Evolutionary conservation across 2,888 invertebrate genomes (phyloP), one percentile per base, ranked within the genome.

Genomic region (Rapana venosa): DNA sequence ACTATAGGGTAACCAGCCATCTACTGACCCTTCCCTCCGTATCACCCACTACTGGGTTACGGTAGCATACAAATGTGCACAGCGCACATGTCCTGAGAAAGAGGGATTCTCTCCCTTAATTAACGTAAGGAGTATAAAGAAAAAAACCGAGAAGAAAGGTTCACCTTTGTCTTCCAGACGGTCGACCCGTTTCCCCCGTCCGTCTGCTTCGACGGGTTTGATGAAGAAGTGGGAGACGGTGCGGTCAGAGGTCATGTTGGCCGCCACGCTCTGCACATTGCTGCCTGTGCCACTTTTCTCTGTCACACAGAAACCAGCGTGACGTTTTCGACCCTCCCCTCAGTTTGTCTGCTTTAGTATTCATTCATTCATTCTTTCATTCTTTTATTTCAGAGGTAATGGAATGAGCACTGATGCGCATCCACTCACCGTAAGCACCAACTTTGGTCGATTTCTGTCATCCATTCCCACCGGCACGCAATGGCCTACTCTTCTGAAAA

Each of bases 171-270:
- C 96, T 66, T 95, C 94, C 26, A 96, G 92, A 30, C 94, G 92
- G 74, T 94, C 94, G 20, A 92, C 90, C 35, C 93, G 91, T 8
- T 95, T 88, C 26, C 93, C 94, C 8, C 92, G 90, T 0, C 96
- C 96, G 32, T 94, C 94, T 77, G 94, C 93, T 88, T 94, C 95
- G 85, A 96, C 95, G n/a, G 96, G 96, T 86, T 94, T 94, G 81
- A 96, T 94, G 90, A 93, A 93, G 92, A 96, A 96, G 89, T 94
- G 92, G 26, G 94, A 95, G 20, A 93, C 92, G 4, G 92, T 89
- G 30, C 85, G 89, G 70, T 89, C 89, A 35, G 70, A 32, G 26
- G 91, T 89, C 56, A 94, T 94, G 26, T 93, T 93, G n/a, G 92
- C 92, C 90, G 94, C 94, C 11, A 95, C 92, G 0, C 94, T 94